Conservation (phyloP, 2,797 vertebrate species). For the Mus spretus region DNA sequence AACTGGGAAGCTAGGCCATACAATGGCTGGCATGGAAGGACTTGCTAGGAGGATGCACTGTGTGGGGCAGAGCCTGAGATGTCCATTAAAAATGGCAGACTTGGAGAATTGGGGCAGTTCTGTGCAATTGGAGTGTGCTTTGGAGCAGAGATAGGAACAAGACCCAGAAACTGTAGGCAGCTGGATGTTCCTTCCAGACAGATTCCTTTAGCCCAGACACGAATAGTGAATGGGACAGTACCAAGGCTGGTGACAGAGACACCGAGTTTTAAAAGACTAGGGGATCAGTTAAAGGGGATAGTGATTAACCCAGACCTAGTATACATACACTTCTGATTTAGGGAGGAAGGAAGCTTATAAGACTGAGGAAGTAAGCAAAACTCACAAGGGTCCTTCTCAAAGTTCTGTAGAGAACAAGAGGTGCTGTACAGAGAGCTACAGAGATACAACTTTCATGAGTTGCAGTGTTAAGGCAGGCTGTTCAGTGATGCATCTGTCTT, state of each 20-base stretch:
- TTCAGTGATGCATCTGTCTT: no score
- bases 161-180: not conserved
- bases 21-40: not conserved
- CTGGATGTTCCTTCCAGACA: not conserved
- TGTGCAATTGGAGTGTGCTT: not conserved
- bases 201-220: not conserved
- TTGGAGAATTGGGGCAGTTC: not conserved
- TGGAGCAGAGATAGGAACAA: not conserved
- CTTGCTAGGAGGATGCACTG: not conserved
- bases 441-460: not conserved
- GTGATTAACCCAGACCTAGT: not conserved
- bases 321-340: not conserved
- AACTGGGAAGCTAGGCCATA: not conserved
- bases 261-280: not conserved
- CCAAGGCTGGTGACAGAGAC: not conserved
- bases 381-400: not conserved
- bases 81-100: not conserved
- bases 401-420: not conserved
- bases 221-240: not conserved
- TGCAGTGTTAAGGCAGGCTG: not conserved
- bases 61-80: constrained; percentile 7
- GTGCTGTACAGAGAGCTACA: not conserved
- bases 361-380: not conserved
- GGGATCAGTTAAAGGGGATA: not conserved
- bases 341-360: not conserved